Conservation (phyloP, 2,797 vertebrate genomes). For the Falco naumanni region DNA sequence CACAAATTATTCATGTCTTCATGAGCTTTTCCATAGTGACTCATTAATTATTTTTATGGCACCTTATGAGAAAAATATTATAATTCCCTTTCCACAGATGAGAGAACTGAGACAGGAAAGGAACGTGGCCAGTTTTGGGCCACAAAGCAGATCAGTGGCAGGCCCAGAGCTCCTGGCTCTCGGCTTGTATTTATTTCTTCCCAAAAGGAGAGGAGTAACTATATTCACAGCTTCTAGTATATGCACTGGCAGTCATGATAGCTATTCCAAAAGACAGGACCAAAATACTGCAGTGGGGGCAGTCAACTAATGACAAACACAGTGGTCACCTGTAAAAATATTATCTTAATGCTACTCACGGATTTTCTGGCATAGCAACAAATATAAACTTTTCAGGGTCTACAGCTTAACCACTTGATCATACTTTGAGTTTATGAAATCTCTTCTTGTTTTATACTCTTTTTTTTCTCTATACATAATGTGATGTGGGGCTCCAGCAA, state of each 20-base stretch:
- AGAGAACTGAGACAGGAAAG: not conserved
- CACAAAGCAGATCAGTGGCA: not conserved
- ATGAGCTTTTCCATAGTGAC: constrained; percentile 8
- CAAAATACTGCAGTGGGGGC: not conserved
- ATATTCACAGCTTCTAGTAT: not conserved
- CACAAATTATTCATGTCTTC: constrained; percentile 37
- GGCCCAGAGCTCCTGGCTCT: not conserved
- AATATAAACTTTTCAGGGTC: not conserved
- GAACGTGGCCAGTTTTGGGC: not conserved
- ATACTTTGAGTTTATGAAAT: not conserved
- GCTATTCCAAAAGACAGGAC: not conserved
- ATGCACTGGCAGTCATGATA: not conserved
- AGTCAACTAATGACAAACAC: not conserved
- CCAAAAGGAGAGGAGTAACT: not conserved
- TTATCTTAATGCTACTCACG: not conserved
- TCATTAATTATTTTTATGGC: constrained; percentile 47
- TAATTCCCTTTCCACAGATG: not conserved
- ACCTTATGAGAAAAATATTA: not conserved
- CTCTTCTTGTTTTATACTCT: not conserved
- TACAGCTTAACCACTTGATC: not conserved
- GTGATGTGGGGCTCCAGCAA: not conserved
- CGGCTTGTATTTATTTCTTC: not conserved
- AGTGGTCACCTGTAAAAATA: not conserved
- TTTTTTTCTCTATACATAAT: not conserved
- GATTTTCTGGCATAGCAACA: not conserved